Evolutionary conservation across 2,888 invertebrate species (phyloP).

Genomic region (Zele albiditarsus): DNA sequence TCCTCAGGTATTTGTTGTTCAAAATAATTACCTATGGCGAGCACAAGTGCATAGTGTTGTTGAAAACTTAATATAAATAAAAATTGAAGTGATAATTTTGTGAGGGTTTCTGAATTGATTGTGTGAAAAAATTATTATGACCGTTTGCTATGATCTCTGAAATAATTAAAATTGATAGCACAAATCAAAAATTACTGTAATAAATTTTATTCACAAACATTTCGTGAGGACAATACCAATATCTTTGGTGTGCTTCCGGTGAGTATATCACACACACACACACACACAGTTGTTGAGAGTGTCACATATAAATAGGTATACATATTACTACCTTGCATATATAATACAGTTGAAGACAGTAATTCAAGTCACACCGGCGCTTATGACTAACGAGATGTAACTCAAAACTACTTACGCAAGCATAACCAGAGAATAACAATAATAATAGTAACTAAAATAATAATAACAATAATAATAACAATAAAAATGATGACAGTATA

Average conservation of each 20-base stretch:
- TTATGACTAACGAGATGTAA: conserved; percentile 54
- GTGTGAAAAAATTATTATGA: too few relatives aligned
- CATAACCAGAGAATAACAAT: conserved; percentile 46
- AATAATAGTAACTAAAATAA: conserved; percentile 40
- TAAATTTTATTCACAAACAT: neutral
- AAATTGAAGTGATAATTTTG: too few relatives aligned
- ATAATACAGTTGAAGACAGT: conserved; percentile 44
- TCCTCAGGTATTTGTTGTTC: too few relatives aligned
- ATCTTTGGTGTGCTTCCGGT: neutral
- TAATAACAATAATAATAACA: conserved; percentile 49
- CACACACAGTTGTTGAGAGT: neutral
- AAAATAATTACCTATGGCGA: too few relatives aligned
- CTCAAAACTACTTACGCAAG: conserved; percentile 54
- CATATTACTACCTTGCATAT: neutral
- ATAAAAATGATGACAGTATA: conserved; percentile 22
- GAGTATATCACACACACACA: neutral
- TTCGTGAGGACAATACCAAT: neutral
- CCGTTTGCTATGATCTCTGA: too few relatives aligned
- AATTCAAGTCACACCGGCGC: conserved; percentile 49
- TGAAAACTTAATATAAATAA: too few relatives aligned
- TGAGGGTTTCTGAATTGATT: too few relatives aligned
- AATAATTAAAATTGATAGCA: neutral
- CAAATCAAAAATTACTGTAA: neutral
- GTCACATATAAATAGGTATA: neutral
- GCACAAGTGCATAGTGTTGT: too few relatives aligned